These are phyloP conservation scores for Nesogale talazaci DNA, from an alignment of 2,113 vertebrate genomes.

Conservation along the genomic window DNA sequence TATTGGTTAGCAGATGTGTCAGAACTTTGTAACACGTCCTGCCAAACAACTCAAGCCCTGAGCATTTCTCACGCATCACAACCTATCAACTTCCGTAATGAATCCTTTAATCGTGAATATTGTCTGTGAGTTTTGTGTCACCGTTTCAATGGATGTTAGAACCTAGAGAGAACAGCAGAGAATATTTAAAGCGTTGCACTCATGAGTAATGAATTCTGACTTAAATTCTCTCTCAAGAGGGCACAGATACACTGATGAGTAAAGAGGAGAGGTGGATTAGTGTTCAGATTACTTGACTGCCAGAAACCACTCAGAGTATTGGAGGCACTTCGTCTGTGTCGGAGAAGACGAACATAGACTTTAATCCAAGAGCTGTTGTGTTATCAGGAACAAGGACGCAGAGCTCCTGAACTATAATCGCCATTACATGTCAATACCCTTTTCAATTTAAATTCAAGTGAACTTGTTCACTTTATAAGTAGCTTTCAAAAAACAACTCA, in stretches of 20 bases:
- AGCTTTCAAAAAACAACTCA: background rate
- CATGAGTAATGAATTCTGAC: slow-evolving; percentile 64
- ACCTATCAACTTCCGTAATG: no score
- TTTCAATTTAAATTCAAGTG: slow-evolving; percentile 43
- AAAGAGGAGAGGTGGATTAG: slow-evolving; percentile 34
- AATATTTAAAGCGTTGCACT: no score
- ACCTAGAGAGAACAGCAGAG: no score
- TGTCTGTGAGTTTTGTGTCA: no score
- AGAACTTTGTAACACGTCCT: no score
- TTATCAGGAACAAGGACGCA: slow-evolving; percentile 53
- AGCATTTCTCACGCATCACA: no score
- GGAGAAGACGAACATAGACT: slow-evolving; percentile 41
- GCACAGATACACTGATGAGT: slow-evolving; percentile 57
- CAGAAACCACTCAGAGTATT: slow-evolving; percentile 53
- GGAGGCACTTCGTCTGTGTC: background rate
- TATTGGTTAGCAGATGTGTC: no score
- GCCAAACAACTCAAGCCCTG: no score
- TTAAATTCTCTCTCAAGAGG: slow-evolving; percentile 71
- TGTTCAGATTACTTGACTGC: slow-evolving; percentile 51
- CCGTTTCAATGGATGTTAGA: no score
- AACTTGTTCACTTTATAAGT: slow-evolving; percentile 10
- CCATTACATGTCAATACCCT: slow-evolving; percentile 59
- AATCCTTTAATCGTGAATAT: no score
- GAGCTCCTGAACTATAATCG: slow-evolving; percentile 51
- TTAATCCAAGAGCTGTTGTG: slow-evolving; percentile 56